These are phyloP conservation scores for Neria commutata DNA, from an alignment of 2,888 invertebrate genomes.

Conservation along the genomic window DNA sequence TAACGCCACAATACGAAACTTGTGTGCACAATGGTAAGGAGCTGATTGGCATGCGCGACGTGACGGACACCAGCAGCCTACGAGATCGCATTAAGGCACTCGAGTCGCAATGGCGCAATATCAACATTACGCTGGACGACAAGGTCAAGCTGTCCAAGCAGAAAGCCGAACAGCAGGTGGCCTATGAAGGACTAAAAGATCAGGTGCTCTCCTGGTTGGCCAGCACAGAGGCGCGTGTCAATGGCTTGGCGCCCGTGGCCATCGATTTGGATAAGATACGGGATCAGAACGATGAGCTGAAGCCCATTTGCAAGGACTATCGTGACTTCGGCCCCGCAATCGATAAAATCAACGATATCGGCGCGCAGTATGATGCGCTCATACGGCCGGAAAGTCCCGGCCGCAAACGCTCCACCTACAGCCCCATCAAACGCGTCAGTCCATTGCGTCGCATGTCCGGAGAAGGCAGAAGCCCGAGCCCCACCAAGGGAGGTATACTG, in stretches of 20 bases:
- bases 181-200: slow-evolving; percentile 83
- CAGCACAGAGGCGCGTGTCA: slow-evolving; percentile 77
- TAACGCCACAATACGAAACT: slow-evolving; percentile 75
- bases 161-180: slow-evolving; percentile 82
- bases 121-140: slow-evolving; percentile 81
- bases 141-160: slow-evolving; percentile 82
- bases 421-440: slow-evolving; percentile 82
- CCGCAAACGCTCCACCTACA: slow-evolving; percentile 74
- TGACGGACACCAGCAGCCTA: slow-evolving; percentile 83
- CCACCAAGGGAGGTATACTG: slow-evolving; percentile 71
- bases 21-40: slow-evolving; percentile 82
- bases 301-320: slow-evolving; percentile 87
- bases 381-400: slow-evolving; percentile 82
- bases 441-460: slow-evolving; percentile 63
- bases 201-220: slow-evolving; percentile 84
- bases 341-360: slow-evolving; percentile 89
- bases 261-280: slow-evolving; percentile 85
- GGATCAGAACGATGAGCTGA: slow-evolving; percentile 81
- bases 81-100: slow-evolving; percentile 85
- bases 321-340: slow-evolving; percentile 84
- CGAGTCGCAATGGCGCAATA: slow-evolving; percentile 88
- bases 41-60: slow-evolving; percentile 82
- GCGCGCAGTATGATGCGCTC: slow-evolving; percentile 83
- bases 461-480: slow-evolving; percentile 81
- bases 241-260: slow-evolving; percentile 81